These are phyloP conservation scores for Spodoptera frugiperda DNA, from an alignment of 1,140 invertebrate genomes.

Conservation along the genomic window DNA sequence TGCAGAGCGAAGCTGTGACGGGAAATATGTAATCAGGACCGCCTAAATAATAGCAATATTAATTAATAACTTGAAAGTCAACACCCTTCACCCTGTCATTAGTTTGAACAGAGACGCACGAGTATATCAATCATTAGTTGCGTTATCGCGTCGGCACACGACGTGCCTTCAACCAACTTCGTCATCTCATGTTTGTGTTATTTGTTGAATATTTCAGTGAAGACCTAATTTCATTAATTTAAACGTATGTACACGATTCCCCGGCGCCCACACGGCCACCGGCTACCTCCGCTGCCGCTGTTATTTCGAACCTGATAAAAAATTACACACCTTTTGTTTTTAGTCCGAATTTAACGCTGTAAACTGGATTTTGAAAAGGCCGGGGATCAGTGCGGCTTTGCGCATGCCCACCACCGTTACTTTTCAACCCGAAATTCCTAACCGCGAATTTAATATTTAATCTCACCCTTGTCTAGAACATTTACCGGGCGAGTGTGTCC, in stretches of 20 bases:
- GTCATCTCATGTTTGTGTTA: constrained; percentile 69
- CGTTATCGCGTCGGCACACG: constrained; percentile 77
- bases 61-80: constrained; percentile 85
- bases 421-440: constrained; percentile 82
- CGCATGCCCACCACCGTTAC: constrained; percentile 66
- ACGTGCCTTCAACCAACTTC: constrained; percentile 71
- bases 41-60: constrained; percentile 82
- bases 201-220: constrained; percentile 53
- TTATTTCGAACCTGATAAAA: constrained; percentile 58
- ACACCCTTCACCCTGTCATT: constrained; percentile 82
- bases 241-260: constrained; percentile 41
- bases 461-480: constrained; percentile 83
- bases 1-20: constrained; percentile 41
- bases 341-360: constrained; percentile 59
- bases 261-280: constrained; percentile 1
- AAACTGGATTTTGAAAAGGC: constrained; percentile 61
- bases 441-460: constrained; percentile 85
- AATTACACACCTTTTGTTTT: constrained; percentile 61
- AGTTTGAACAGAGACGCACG: constrained; percentile 78
- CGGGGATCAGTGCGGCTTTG: constrained; percentile 59
- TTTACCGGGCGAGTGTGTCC: constrained; percentile 76
- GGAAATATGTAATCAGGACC: constrained; percentile 66
- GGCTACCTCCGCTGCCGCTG: constrained; percentile 45
- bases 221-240: constrained; percentile 49
- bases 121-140: constrained; percentile 83